Evolutionary conservation across 2,113 vertebrate genomes (phyloP), one percentile per base, ranked within the genome.

Genomic region (Dryoscopus gambensis): DNA sequence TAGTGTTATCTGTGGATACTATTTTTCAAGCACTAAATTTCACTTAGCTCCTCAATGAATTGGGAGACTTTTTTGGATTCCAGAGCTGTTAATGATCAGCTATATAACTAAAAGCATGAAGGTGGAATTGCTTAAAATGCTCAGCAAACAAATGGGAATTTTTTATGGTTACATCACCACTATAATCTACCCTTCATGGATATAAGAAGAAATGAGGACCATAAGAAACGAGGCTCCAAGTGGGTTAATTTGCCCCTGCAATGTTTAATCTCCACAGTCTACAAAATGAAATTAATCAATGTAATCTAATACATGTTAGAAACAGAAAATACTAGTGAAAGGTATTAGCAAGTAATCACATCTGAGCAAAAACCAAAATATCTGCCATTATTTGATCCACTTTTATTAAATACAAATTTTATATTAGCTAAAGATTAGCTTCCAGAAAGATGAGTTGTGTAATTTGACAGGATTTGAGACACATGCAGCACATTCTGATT

Each of bases 391-490:
- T 90, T 93, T 84, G 25, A 96, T 91, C 28, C 56, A 53, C 47
- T 90, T 90, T 39, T 49, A 88, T 93, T 63, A 91, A 62, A 80
- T 65, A 87, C 9, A 92, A 71, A 82, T 83, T 97, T 89, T 75
- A 84, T 46, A 92, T 92, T 89, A 87, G 33, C 28, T 87, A 78
- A 95, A 88, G 40, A 68, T 82, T 84, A 95, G 30, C 25, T 30
- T 91, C 63, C 50, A 94, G 57, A 87, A 96, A 94, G 52, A 62
- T 75, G 84, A 91, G 69, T 79, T 91, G 55, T 90, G 96, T 91
- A 64, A 91, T 91, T 91, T 92, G 85, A 74, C 80, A 91, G 23
- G 35, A 40, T 93, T 95, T 92, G 44, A 94, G 86, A 92, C 30
- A 68, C 40, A 77, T 20, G 21, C 57, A 79, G 60, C 25, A 75